Conservation (phyloP, 2,113 vertebrate genomes). For the Mionectes macconnelli region DNA sequence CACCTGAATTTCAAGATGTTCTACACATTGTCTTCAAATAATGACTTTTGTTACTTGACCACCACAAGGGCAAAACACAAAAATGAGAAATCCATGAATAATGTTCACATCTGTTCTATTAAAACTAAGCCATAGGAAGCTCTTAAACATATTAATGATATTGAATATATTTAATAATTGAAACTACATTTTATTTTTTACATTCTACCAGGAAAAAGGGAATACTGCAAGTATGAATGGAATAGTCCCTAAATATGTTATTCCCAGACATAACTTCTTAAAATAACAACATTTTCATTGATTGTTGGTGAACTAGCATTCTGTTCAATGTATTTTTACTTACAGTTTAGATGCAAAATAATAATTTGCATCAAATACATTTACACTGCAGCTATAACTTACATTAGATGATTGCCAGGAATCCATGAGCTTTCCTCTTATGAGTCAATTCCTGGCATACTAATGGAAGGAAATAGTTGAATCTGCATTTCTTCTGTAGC, state of each 20-base stretch:
- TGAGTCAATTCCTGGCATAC: neutral
- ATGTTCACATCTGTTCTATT: neutral
- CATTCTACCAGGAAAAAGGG: neutral
- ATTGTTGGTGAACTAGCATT: neutral
- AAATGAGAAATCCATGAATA: neutral
- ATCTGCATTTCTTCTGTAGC: neutral
- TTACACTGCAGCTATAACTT: neutral
- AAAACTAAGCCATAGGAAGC: neutral
- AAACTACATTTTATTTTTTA: neutral
- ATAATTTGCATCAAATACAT: neutral
- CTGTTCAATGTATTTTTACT: neutral
- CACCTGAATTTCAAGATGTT: neutral
- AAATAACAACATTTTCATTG: neutral
- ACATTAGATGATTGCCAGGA: neutral
- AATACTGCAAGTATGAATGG: neutral
- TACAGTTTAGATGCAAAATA: neutral
- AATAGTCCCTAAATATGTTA: neutral
- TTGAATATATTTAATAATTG: neutral
- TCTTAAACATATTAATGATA: neutral
- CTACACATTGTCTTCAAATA: neutral
- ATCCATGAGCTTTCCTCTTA: neutral
- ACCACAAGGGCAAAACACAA: neutral
- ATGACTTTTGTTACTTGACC: neutral
- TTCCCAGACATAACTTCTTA: neutral
- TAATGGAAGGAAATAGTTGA: neutral